Evolutionary conservation across 2,888 invertebrate genomes (phyloP).

Genomic region (Acleris emargana): DNA sequence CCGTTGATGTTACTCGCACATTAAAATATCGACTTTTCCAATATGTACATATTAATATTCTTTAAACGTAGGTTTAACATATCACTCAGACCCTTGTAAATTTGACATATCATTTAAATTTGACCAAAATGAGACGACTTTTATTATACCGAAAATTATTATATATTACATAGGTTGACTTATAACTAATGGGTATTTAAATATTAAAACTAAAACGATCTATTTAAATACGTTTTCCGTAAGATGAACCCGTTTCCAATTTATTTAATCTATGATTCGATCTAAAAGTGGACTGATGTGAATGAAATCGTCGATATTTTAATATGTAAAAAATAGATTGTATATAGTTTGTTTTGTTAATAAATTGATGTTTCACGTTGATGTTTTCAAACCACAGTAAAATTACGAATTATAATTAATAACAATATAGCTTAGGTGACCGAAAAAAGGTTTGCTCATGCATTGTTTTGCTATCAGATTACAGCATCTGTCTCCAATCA

Average conservation of each 20-base stretch:
- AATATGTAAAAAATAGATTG: constrained; percentile 60
- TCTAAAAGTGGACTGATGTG: background rate
- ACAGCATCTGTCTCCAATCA: constrained; percentile 32
- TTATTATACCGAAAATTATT: constrained; percentile 17
- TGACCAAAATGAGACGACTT: constrained; percentile 40
- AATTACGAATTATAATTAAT: constrained; percentile 50
- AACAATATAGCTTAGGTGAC: constrained; percentile 17
- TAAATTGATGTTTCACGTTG: constrained; percentile 78
- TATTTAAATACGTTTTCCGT: no score
- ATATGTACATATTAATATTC: constrained; percentile 25
- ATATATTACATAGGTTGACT: constrained; percentile 3
- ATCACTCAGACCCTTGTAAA: constrained; percentile 56
- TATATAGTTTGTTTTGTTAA: constrained; percentile 78
- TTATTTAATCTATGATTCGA: background rate
- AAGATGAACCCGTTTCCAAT: background rate
- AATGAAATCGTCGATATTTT: constrained; percentile 68
- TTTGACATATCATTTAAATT: constrained; percentile 71
- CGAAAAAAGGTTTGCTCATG: background rate
- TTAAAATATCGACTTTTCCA: constrained; percentile 71
- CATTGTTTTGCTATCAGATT: constrained; percentile 36
- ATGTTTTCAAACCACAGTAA: constrained; percentile 68
- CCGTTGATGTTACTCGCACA: constrained; percentile 62
- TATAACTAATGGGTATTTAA: constrained; percentile 10
- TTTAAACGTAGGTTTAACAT: constrained; percentile 59
- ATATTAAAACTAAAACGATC: background rate